Percentiles rank a stretch among this genome's conserved stretches.
Evolutionary conservation across 2,797 vertebrate genomes (phyloP).

Genomic region (Oreonectes daqikongensis): DNA sequence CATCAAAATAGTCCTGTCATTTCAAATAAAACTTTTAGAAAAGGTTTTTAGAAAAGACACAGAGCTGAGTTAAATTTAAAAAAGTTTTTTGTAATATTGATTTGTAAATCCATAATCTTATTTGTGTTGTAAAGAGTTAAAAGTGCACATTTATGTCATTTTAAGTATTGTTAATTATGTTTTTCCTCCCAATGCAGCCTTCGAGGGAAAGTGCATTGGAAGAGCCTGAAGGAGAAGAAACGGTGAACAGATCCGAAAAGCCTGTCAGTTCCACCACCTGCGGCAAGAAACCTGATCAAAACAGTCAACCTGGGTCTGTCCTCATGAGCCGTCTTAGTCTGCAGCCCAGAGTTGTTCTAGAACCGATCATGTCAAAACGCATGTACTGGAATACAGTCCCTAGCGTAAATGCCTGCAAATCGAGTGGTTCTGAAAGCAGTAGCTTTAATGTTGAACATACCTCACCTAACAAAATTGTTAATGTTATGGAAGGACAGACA

Average conservation of each 20-base stretch:
- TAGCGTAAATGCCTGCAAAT: slow-evolving; percentile 12
- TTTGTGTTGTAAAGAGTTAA: background rate
- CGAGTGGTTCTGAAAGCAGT: slow-evolving; percentile 21
- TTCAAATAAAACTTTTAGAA: no score
- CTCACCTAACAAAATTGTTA: background rate
- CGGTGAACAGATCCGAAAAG: background rate
- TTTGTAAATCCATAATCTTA: no score
- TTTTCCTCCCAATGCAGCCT: slow-evolving; percentile 51
- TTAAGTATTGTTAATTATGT: slow-evolving; percentile 46
- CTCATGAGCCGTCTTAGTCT: slow-evolving; percentile 25
- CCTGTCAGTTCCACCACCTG: slow-evolving; percentile 22
- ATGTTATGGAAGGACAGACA: slow-evolving; percentile 8
- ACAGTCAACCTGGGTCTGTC: slow-evolving; percentile 1
- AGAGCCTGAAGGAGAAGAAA: slow-evolving; percentile 15
- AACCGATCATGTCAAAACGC: slow-evolving; percentile 34
- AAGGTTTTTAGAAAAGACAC: no score
- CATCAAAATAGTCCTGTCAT: no score
- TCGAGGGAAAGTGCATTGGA: slow-evolving; percentile 28
- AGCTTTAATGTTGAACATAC: slow-evolving; percentile 20
- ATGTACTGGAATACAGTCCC: slow-evolving; percentile 10
- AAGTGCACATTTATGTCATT: slow-evolving; percentile 19
- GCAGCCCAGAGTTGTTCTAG: slow-evolving; percentile 53
- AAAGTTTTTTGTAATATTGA: no score
- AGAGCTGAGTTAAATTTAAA: no score
- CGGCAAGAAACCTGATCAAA: slow-evolving; percentile 6